Evolutionary conservation across 2,797 vertebrate species (phyloP), one percentile per base, ranked within the genome.

Genomic region (Balearica regulorum): DNA sequence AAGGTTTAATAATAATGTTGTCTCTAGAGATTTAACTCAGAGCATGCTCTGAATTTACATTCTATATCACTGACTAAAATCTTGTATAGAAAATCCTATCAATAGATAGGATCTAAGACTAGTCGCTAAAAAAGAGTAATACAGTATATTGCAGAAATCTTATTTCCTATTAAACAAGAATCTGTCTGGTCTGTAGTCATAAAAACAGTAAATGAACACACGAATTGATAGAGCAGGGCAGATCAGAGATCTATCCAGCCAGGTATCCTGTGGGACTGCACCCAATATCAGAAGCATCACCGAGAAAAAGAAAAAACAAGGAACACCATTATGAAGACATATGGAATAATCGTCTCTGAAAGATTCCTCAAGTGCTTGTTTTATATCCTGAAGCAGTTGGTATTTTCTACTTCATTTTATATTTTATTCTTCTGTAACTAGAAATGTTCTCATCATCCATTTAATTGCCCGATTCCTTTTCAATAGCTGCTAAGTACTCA

Each of bases 1-100:
- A 97, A 95, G 92, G 88, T 97, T 96, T 95, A 90, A 97, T 97
- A 97, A 93, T 87, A 83, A 81, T 48, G 66, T 48, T 93, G 41
- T 97, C 97, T 85, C 97, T 24, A 66, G 95, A 96, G 97, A 95
- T 77, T 64, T 37, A 95, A 95, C 79, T 95, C 90, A 94, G 89
- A 96, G 84, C 44, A 81, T 68, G 81, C 68, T 86, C 64, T 96
- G 93, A 97, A 97, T 96, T 94, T 70, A 92, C 83, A 94, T 91
- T 93, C 77, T 80, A 54, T 60, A 87, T 65, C 57, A 81, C 65
- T 86, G 76, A 94, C 82, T 91, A 89, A 97, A 97, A 96, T 73
- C 69, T 92, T 77, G 64, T 79, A 37, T 46, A 87, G 55, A 71
- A 92, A 97, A 96, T 92, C 28, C 70, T 88, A 92, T 69, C 58